phyloP scores from a whole-genome alignment of 2,797 vertebrate species.

The Myotis myotis region DNA sequence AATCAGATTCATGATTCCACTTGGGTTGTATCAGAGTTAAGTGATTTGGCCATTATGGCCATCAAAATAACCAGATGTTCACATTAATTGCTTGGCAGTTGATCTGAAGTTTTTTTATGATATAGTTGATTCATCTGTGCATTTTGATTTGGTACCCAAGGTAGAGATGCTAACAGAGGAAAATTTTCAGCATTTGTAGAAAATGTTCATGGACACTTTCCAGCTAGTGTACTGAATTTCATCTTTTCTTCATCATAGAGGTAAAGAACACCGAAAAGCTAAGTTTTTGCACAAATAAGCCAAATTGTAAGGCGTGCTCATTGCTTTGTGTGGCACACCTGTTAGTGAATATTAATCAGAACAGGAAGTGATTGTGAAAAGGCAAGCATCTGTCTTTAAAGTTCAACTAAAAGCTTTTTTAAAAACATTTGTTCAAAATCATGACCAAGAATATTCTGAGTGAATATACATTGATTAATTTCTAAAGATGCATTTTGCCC shows the following conservation, averaged over 20 bases:
- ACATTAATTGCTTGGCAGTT: slow-evolving; percentile 15
- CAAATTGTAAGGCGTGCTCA: not conserved
- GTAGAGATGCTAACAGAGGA: not conserved
- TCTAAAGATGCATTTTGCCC: not conserved
- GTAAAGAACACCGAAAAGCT: not conserved
- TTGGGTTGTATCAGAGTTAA: not conserved
- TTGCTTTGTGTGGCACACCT: not conserved
- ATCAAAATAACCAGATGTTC: slow-evolving; percentile 48
- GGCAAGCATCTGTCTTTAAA: not conserved
- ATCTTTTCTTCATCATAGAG: not conserved
- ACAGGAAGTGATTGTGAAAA: not conserved
- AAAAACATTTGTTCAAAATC: not conserved
- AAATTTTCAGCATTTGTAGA: not conserved
- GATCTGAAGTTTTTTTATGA: not conserved
- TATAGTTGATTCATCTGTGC: not conserved
- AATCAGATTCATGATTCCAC: not conserved
- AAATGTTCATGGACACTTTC: slow-evolving; percentile 31
- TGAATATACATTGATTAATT: not conserved
- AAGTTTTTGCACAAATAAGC: not conserved
- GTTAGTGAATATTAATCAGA: not conserved
- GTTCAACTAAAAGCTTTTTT: not conserved
- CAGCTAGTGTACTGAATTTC: not conserved
- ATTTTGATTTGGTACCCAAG: slow-evolving; percentile 23
- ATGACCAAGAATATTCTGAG: not conserved
- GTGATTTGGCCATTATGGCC: slow-evolving; percentile 32